Evolutionary conservation across 2,797 vertebrate species (phyloP), one percentile per base, ranked within the genome.

Genomic region (Hemitrygon akajei): DNA sequence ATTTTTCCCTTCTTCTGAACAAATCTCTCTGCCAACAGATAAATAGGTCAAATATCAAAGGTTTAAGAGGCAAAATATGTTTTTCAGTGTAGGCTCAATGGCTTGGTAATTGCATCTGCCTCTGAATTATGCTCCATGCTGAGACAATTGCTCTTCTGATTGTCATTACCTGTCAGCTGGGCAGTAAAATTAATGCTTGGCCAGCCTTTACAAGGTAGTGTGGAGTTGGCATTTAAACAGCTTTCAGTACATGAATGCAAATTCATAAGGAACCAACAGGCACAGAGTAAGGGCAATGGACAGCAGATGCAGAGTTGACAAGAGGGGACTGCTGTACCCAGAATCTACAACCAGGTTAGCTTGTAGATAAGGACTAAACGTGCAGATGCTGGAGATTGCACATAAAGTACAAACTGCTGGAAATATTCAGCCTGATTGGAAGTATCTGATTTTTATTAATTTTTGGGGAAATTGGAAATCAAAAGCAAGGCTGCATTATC

Each of bases 21-120:
- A 10, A 14, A 79, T 11, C 77, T 34, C n/a, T 12, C n/a, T 34
- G 30, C 12, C n/a, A 76, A 30, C 30, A 79, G n/a, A 34, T 79
- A 79, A 79, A 79, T 79, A 79, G 14, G 77, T 79, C 77, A 79
- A 79, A 79, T 34, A 37, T 37, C 77, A 79, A 79, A 79, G 77
- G 12, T 37, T 37, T 79, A 34, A 37, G 34, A 16, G n/a, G 77
- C 1, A 34, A 37, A 76, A 37, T 79, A 79, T 34, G n/a, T 79
- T 79, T 37, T 18, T 16, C 77, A 79, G n/a, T 37, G 77, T 79
- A 66, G n/a, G 12, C n/a, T 79, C 77, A 37, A 34, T 11, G 75
- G 30, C 30, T 77, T n/a, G 30, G 6, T n/a, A 77, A 77, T 10
- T 66, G 30, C 27, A 79, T 37, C n/a, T 34, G 11, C 7, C 7